Base-by-base conservation (phyloP, 2,797 vertebrate species). In the Enteromius mattozi region DNA sequence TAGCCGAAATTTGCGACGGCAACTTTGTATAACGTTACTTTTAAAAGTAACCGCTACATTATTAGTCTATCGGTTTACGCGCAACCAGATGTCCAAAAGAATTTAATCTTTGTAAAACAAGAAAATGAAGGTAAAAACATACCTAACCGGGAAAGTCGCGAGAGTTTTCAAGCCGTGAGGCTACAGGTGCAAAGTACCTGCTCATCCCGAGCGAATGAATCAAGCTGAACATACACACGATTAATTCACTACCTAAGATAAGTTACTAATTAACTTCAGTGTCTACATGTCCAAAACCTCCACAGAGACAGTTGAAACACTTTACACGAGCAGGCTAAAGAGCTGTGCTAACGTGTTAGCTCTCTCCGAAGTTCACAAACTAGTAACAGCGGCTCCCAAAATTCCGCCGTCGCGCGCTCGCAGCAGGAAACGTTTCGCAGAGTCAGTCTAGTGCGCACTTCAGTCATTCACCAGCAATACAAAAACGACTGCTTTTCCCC, bases 121-220 rank as follows among this genome's bases (percentile, higher is more conserved):
- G 9, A 35, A 5, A 4, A 59, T 2, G 45, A n/a, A 51, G 13
- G 63, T 51, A 69, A 42, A 70, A 69, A 61, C 51, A 61, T 21
- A 61, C 27, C 51, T 51, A 37, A 77, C 14, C 14, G 49, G 21
- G n/a, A 37, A 78, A n/a, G 13, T 65, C 9, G 21, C 10, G n/a
- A n/a, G 14, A 21, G 54, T 37, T 51, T 76, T 84, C 30, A 72
- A 80, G 77, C 78, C 72, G 72, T 80, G 61, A 61, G 85, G 82
- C 74, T 74, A 82, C 86, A 87, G 83, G 86, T 87, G 83, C 80
- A 84, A 84, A 72, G 54, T 87, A 87, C 86, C 86, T 85, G 86
- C 86, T 54, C 59, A 76, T 51, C 74, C 21, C 59, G 27, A 5
- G 40, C 72, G 56, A 85, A 74, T 56, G 13, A 84, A 66, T 66